Evolutionary conservation across 2,888 invertebrate genomes (phyloP).

Genomic region (Heliconius erato): DNA sequence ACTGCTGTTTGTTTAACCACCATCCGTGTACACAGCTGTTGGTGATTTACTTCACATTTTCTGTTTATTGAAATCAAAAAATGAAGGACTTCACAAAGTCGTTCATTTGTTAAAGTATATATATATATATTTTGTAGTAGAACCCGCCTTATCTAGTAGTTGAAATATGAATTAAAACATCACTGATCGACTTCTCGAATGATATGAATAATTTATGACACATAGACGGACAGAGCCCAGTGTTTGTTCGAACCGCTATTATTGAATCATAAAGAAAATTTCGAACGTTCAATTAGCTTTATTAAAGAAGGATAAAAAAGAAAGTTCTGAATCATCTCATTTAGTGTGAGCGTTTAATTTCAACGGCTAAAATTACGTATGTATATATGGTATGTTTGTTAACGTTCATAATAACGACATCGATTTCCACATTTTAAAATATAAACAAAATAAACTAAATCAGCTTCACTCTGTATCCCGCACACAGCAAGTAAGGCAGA

Average conservation of each 20-base stretch:
- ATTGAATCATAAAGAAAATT: constrained; percentile 13
- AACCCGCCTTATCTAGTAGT: not conserved
- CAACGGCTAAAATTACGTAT: not conserved
- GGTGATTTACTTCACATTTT: not conserved
- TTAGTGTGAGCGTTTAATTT: constrained; percentile 4
- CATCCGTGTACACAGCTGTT: not conserved
- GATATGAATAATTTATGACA: constrained; percentile 18
- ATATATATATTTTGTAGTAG: not conserved
- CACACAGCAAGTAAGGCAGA: too few species aligned
- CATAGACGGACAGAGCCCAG: constrained; percentile 3
- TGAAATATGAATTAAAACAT: not conserved
- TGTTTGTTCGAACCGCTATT: not conserved
- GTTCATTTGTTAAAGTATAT: too few species aligned
- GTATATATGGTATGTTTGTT: not conserved
- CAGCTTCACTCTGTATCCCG: too few species aligned
- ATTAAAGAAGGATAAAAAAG: constrained; percentile 3
- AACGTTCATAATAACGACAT: not conserved
- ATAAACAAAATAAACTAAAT: too few species aligned
- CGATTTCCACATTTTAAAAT: not conserved
- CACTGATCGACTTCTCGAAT: not conserved
- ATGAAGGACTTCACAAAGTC: not conserved
- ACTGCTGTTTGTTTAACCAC: not conserved
- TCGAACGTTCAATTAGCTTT: constrained; percentile 15
- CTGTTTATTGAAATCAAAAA: not conserved
- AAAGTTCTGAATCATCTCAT: constrained; percentile 25